phyloP scores from a whole-genome alignment of 37 sponge, comb jelly and placozoan genomes.

The Sycon ciliatum region DNA sequence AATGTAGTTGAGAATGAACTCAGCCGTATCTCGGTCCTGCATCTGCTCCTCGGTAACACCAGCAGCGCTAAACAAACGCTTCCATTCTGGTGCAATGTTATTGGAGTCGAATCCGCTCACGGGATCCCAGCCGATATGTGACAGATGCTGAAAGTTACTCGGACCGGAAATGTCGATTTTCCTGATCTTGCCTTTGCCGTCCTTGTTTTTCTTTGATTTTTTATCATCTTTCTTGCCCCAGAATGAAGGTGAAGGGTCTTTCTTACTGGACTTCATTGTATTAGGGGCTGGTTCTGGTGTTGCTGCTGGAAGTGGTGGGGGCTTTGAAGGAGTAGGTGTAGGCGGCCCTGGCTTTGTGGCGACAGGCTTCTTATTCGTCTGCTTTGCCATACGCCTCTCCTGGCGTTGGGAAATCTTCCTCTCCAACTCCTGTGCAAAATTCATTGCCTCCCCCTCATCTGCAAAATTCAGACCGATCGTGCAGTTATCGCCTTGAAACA shows the following conservation, averaged over 20 bases:
- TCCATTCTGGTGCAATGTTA: conserved; percentile 67
- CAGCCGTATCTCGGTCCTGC: conserved; percentile 77
- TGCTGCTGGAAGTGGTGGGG: too few species aligned
- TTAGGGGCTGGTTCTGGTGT: too few species aligned
- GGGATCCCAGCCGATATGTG: conserved; percentile 83
- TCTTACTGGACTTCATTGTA: too few species aligned
- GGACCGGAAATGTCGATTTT: conserved; percentile 86
- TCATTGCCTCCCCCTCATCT: conserved; percentile 62
- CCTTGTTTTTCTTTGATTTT: too few species aligned
- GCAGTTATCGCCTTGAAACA: conserved; percentile 85
- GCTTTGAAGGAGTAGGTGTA: too few species aligned
- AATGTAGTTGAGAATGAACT: conserved; percentile 88
- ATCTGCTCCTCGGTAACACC: conserved; percentile 77
- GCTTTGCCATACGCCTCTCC: conserved; percentile 38
- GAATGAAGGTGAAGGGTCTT: too few species aligned
- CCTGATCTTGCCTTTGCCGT: conserved; percentile 40
- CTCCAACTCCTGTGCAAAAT: conserved; percentile 60
- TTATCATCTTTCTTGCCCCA: too few species aligned
- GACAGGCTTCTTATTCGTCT: too few species aligned
- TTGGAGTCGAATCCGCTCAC: conserved; percentile 43
- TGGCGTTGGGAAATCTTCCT: conserved; percentile 38
- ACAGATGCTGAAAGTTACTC: conserved; percentile 74
- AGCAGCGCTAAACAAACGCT: conserved; percentile 67
- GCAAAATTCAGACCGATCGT: conserved; percentile 94
- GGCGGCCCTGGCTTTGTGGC: too few species aligned